Percentiles rank a stretch among this genome's conserved stretches.
Conservation (phyloP, 2,797 vertebrate species). For the Threskiornis aethiopicus region DNA sequence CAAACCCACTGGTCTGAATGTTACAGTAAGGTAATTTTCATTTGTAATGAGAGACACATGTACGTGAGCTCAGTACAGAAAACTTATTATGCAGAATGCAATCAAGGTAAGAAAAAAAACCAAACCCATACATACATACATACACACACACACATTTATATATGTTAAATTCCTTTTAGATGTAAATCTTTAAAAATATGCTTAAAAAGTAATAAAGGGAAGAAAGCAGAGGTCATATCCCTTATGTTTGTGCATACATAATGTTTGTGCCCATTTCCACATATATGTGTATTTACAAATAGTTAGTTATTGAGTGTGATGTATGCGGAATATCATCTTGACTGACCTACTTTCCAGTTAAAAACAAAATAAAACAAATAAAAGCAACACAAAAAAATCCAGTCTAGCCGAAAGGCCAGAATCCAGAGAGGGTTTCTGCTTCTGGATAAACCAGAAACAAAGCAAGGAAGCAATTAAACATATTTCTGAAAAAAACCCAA, state of each 20-base stretch:
- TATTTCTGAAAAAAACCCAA: not conserved
- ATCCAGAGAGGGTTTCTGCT: not conserved
- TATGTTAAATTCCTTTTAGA: not conserved
- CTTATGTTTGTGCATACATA: not conserved
- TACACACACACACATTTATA: not conserved
- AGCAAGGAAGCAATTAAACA: constrained; percentile 9
- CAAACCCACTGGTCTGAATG: not conserved
- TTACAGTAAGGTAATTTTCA: not conserved
- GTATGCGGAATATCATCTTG: not conserved
- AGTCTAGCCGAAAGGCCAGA: not conserved
- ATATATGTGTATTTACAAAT: not conserved
- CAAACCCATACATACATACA: no score
- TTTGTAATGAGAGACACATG: not conserved
- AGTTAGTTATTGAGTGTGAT: not conserved
- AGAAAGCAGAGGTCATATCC: not conserved
- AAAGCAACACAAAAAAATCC: not conserved
- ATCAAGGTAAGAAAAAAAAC: not conserved
- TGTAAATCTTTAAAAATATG: not conserved
- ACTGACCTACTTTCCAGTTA: not conserved
- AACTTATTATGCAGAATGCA: not conserved
- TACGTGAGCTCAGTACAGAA: not conserved
- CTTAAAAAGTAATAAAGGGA: not conserved
- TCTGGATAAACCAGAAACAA: not conserved
- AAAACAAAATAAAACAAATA: not conserved
- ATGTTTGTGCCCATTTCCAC: not conserved